Evolutionary conservation across 2,797 vertebrate species (phyloP), one percentile per base, ranked within the genome.

Genomic region (Etheostoma nigrum): DNA sequence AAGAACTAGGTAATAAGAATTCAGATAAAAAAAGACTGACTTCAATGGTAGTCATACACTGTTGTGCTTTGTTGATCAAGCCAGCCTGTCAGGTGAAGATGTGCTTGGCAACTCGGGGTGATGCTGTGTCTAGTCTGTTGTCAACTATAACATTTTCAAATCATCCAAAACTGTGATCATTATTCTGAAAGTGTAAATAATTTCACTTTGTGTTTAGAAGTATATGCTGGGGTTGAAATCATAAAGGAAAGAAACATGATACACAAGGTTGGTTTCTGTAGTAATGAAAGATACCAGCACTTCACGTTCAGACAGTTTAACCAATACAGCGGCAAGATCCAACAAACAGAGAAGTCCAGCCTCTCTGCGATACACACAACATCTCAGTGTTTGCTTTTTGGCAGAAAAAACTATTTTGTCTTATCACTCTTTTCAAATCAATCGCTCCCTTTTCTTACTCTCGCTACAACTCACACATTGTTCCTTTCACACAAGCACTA

Each of bases 371-470:
- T 33, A 74, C 64, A 82, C 86, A 83, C 84, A 86, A 83, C 84
- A 72, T 78, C 79, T 89, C 90, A 88, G 85, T 91, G 86, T 94
- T 92, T 83, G 79, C 85, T 87, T 92, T 92, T 92, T 91, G 91
- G 89, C 88, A 90, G 85, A 90, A 88, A 88, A 82, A 83, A 81
- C 78, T 23, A 76, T 73, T 83, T 89, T 45, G 79, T 86, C 81
- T 80, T 73, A 75, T 74, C 79, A 68, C 73, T 47, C 71, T 70
- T 70, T 61, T 64, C 69, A 63, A 63, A 78, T 74, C 81, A 89
- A 62, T 74, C 51, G 36, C 54, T 78, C 75, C 53, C 30, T 45
- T 69, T 57, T 58, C 57, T 51, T 33, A 44, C 36, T 12, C 36
- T 40, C 36, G 10, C 71, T n/a, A 59, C 62, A 70, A 69, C 59